Percentiles rank a stretch among this genome's conserved stretches.
Evolutionary conservation across 35 echinoderm and acorn worm species (phyloP).

Genomic region (Heliocidaris erythrogramma): DNA sequence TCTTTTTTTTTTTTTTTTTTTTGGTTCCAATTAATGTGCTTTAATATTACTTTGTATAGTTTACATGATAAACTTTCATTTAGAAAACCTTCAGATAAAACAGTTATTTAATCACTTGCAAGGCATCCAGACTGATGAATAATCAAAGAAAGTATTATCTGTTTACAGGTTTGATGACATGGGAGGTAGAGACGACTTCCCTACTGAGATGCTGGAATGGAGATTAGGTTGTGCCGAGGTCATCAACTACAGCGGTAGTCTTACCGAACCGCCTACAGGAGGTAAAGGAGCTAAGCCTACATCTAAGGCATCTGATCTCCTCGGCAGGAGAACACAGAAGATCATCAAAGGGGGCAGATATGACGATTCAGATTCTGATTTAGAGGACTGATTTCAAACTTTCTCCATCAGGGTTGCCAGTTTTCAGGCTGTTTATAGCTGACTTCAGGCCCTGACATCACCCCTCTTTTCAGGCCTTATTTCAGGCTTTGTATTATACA

Average conservation of each 20-base stretch:
- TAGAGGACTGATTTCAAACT: conserved; percentile 46
- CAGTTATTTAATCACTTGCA: too few relatives aligned
- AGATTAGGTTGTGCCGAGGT: conserved; percentile 82
- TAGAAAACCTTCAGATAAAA: too few relatives aligned
- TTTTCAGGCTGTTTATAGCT: neutral
- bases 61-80: too few relatives aligned
- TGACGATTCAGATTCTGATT: conserved; percentile 92
- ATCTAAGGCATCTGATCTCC: conserved; percentile 29
- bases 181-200: conserved; percentile 90
- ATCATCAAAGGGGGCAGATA: conserved; percentile 78
- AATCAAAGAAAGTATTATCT: neutral
- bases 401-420: neutral
- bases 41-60: too few relatives aligned
- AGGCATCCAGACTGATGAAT: too few relatives aligned
- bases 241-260: conserved; percentile 91
- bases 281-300: conserved; percentile 50
- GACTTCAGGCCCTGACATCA: neutral
- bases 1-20: too few relatives aligned
- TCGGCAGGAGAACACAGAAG: conserved; percentile 77
- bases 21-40: too few relatives aligned
- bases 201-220: conserved; percentile 98
- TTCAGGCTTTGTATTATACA: neutral
- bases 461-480: too few relatives aligned
- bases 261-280: conserved; percentile 82
- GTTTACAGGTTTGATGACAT: conserved; percentile 84